Percentiles rank a stretch among this genome's conserved stretches.
These are phyloP conservation scores for Asbolus verrucosus DNA, from an alignment of 1,140 invertebrate species.

Conservation along the genomic window DNA sequence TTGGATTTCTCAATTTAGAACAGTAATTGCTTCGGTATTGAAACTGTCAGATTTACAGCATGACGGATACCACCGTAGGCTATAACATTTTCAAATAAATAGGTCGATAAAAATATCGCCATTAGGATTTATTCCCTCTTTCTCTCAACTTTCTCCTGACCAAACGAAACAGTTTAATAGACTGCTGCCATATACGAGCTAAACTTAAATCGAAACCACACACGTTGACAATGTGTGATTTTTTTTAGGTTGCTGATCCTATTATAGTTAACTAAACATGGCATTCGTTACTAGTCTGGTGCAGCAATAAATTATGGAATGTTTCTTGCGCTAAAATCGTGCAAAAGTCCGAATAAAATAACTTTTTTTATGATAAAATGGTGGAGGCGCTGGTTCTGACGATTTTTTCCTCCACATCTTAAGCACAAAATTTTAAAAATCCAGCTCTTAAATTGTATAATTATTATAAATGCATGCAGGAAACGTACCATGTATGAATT, in stretches of 20 bases:
- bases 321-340: neutral
- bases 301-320: neutral
- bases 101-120: slow-evolving; percentile 5
- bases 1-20: slow-evolving; percentile 5
- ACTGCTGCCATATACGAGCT: slow-evolving; percentile 10
- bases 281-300: slow-evolving; percentile 1
- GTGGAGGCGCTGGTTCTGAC: slow-evolving; percentile 7
- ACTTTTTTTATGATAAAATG: slow-evolving; percentile 11
- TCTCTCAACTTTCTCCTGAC: slow-evolving; percentile 21
- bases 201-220: slow-evolving; percentile 21
- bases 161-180: slow-evolving; percentile 21
- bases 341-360: too few species aligned
- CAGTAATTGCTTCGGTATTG: neutral
- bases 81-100: slow-evolving; percentile 1
- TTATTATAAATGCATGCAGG: too few species aligned
- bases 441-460: too few species aligned
- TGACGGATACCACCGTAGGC: too few species aligned
- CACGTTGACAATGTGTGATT: slow-evolving; percentile 20
- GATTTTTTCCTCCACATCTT: neutral
- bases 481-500: too few species aligned
- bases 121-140: slow-evolving; percentile 31
- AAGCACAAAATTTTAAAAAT: too few species aligned
- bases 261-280: slow-evolving; percentile 4
- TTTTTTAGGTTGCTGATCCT: slow-evolving; percentile 8
- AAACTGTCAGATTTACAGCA: slow-evolving; percentile 19